These are phyloP conservation scores for Ochropacha duplaris DNA, from an alignment of 2,888 invertebrate species.

Conservation along the genomic window DNA sequence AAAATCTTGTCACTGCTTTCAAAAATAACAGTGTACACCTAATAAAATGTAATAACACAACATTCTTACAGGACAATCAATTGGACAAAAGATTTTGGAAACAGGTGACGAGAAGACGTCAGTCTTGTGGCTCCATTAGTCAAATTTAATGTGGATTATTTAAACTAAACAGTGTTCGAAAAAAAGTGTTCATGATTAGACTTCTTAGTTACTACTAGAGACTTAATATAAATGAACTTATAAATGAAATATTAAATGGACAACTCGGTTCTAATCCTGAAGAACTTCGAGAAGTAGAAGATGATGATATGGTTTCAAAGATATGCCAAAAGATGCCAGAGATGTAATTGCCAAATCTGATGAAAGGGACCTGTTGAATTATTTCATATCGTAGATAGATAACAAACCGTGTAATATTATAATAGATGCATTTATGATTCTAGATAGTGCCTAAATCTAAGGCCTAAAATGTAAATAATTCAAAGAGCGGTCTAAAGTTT, in stretches of 20 bases:
- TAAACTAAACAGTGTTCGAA: conserved; percentile 24
- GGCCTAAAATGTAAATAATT: conserved; percentile 37
- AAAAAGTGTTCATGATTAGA: conserved; percentile 46
- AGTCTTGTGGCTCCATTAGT: conserved; percentile 79
- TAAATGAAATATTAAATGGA: conserved; percentile 8
- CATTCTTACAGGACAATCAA: conserved; percentile 86
- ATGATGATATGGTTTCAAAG: neutral
- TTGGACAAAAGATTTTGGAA: conserved; percentile 91
- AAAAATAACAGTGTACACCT: neutral
- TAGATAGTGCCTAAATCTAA: conserved; percentile 5
- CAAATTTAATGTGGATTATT: conserved; percentile 58
- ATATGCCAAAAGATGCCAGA: conserved; percentile 61
- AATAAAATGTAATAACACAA: neutral
- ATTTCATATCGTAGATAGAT: conserved; percentile 76
- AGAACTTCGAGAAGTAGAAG: neutral
- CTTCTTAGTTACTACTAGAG: conserved; percentile 24
- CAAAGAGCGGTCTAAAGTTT: conserved; percentile 56
- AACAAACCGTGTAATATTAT: conserved; percentile 24
- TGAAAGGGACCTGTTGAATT: conserved; percentile 70
- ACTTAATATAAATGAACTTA: conserved; percentile 20
- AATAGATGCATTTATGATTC: conserved; percentile 25
- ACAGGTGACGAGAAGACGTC: conserved; percentile 88
- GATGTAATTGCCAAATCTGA: conserved; percentile 66
- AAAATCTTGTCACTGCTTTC: neutral
- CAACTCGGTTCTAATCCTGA: neutral